Evolutionary conservation across 2,113 vertebrate genomes (phyloP), one percentile per base, ranked within the genome.

Genomic region (Dicaeum eximium): DNA sequence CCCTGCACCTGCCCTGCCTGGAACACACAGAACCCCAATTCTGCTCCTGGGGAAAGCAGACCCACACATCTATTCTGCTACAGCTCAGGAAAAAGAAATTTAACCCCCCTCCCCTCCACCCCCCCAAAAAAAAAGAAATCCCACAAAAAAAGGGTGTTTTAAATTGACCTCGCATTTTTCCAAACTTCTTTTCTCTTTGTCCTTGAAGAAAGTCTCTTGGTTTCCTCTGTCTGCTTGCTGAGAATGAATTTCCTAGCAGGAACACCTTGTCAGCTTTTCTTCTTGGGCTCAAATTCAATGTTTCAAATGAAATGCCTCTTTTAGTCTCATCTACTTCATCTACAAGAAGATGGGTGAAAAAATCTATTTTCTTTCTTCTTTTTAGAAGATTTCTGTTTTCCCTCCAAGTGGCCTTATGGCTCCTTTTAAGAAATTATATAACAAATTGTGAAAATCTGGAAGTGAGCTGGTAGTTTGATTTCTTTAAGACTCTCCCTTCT

Each of bases 391-490:
- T 71, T 82, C 79, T 82, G 64, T 90, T 80, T 31, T 28, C 9
- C 22, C 53, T 94, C 42, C 37, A 80, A 94, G 47, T 87, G 66
- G 61, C 77, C 94, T 97, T 84, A 86, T 87, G 88, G 61, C 64
- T 96, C 79, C 84, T 97, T 94, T 97, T 91, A 95, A 86, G 86
- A 95, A 97, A 73, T 88, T 96, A 96, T 69, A 88, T 94, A 94
- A 91, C 80, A 71, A 96, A 91, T 92, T 96, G 78, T 51, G 64
- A 77, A 82, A 94, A 94, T 96, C 80, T 96, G 90, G 84, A 94
- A 94, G 19, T 51, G 72, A 96, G 73, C 37, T 95, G 89, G 37
- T 88, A 57, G 77, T 91, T 45, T 94, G 80, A 93, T 92, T 96
- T 96, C 77, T 91, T 95, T 95, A 93, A 77, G 74, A 65, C 74